Base-by-base conservation (phyloP, 2,888 invertebrate genomes). In the Gymnosoma rotundatum region DNA sequence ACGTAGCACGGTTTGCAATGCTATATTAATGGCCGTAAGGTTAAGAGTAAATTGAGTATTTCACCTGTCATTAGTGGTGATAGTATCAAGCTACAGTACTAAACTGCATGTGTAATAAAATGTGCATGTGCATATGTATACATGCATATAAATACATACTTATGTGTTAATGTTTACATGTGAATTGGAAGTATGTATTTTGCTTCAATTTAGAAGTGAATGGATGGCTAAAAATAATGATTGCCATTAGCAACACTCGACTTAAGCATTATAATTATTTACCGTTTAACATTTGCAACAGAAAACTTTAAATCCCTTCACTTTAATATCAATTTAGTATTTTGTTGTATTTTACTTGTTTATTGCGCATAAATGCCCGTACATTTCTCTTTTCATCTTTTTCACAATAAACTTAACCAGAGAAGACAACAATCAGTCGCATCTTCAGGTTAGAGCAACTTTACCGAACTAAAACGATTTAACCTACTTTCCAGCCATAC, bases 381-480 rank as follows among this genome's bases (percentile, higher is more conserved):
- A n/a, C n/a, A 66, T 52, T 58, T 63, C 60, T 16, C 52, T 52
- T 36, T 48, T 66, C 73, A 25, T 78, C 60, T 20, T 42, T 61
- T 61, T 38, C n/a, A 63, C 61, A 76, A 52, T 67, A 67, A 83
- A 67, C 67, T 70, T 42, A 38, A 75, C 48, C 50, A 8, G 42
- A 21, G 54, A 48, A 78, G 32, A 32, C 32, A 32, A 6, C 32
- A 32, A 8, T 5, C 32, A 32, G 80, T 80, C 73, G 42, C 80
- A 81, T 84, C 84, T 84, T 84, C 84, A 84, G 80, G 84, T 80
- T 83, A 76, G 54, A 79, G 74, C 79, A 78, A 72, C 63, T 81
- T 80, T 84, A 70, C 69, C 78, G 74, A 81, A 84, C 78, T 81
- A 81, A 84, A 81, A 81, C 64, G 69, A 74, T 81, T 84, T 84